phyloP scores from a whole-genome alignment of 2,888 invertebrate genomes.

The Hartigia nigra region DNA sequence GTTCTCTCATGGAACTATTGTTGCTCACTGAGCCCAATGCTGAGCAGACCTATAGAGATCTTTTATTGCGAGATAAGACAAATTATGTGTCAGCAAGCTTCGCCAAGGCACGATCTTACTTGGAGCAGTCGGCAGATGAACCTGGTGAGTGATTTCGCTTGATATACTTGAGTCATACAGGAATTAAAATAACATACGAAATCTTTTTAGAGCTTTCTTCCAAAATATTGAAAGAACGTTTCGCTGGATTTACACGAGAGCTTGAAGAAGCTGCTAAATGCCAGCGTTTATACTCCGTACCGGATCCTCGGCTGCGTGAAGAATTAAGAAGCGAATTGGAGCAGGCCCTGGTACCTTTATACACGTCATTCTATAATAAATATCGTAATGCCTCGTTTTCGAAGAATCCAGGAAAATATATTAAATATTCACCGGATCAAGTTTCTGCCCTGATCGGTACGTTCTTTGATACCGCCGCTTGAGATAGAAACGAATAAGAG shows the following conservation, averaged over 20 bases:
- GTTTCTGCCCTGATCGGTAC: constrained; percentile 86
- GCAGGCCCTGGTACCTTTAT: constrained; percentile 87
- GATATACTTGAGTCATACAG: background rate
- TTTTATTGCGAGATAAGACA: constrained; percentile 63
- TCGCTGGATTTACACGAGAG: constrained; percentile 89
- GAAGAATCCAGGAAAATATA: constrained; percentile 93
- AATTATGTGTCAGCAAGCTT: constrained; percentile 60
- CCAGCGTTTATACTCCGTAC: constrained; percentile 92
- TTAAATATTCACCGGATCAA: constrained; percentile 88
- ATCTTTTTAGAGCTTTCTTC: constrained; percentile 67
- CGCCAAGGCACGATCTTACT: constrained; percentile 52
- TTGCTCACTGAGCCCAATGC: constrained; percentile 86
- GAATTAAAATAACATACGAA: background rate
- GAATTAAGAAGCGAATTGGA: constrained; percentile 90
- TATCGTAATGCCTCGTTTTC: constrained; percentile 84
- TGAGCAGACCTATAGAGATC: constrained; percentile 86
- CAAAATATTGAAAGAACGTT: constrained; percentile 60
- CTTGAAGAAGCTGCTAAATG: constrained; percentile 88
- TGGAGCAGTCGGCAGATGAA: constrained; percentile 58
- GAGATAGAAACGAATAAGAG: constrained; percentile 40
- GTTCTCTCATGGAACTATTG: constrained; percentile 84
- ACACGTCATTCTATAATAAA: constrained; percentile 83
- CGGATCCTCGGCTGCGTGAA: constrained; percentile 90
- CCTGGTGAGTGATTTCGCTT: constrained; percentile 42
- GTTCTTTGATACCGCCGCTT: constrained; percentile 92